These are phyloP conservation scores for Drosophila obscura DNA, from an alignment of 1,140 invertebrate genomes.

Conservation along the genomic window DNA sequence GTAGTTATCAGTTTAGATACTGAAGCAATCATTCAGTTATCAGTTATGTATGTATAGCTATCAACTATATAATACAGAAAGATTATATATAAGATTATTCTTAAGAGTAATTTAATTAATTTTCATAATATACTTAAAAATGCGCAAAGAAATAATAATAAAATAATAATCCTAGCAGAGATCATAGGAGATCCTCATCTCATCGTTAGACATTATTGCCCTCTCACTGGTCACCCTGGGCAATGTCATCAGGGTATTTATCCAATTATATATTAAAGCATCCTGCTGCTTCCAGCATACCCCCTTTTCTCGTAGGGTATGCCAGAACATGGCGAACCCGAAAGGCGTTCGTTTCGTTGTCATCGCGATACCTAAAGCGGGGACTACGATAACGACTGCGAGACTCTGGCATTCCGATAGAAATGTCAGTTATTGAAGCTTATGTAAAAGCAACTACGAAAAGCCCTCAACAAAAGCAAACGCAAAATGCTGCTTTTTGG, in stretches of 20 bases:
- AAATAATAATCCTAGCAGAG: no score
- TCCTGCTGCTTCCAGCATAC: neutral
- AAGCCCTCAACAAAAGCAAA: slow-evolving; percentile 55
- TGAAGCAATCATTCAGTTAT: no score
- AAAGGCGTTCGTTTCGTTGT: slow-evolving; percentile 27
- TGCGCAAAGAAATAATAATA: no score
- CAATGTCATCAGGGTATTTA: no score
- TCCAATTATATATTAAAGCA: neutral
- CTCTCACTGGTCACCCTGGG: neutral
- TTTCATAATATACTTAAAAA: no score
- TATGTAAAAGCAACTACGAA: slow-evolving; percentile 41
- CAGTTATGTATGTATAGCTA: no score
- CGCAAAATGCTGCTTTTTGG: slow-evolving; percentile 49
- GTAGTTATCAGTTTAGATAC: no score
- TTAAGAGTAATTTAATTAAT: no score
- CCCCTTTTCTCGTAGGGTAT: slow-evolving; percentile 11
- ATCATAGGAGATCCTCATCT: neutral
- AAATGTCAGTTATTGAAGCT: slow-evolving; percentile 51
- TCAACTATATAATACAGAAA: no score
- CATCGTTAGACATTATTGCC: no score
- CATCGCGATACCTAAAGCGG: slow-evolving; percentile 35
- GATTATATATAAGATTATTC: no score
- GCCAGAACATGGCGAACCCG: neutral
- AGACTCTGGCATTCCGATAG: slow-evolving; percentile 13
- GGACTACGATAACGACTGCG: slow-evolving; percentile 6